Percentiles rank a stretch among this genome's conserved stretches.
phyloP scores from a whole-genome alignment of 2,113 vertebrate genomes.

The Pandion haliaetus region DNA sequence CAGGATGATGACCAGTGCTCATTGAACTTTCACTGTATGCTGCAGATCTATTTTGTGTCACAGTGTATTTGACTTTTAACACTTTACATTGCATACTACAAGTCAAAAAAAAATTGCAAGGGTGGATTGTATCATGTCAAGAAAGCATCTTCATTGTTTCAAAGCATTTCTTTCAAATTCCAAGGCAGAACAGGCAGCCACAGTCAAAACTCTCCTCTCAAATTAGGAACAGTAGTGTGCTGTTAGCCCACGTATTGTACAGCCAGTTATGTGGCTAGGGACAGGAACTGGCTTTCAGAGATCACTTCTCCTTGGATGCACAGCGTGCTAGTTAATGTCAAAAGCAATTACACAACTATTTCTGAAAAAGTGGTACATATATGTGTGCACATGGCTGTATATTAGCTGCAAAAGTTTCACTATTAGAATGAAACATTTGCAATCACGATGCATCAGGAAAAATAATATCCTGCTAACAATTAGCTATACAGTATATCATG shows the following conservation, averaged over 20 bases:
- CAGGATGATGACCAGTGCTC: background rate
- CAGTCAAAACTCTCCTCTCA: background rate
- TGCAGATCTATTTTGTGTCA: background rate
- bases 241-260: fast-evolving
- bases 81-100: background rate
- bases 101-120: background rate
- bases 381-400: background rate
- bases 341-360: background rate
- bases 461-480: background rate
- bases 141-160: background rate
- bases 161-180: background rate
- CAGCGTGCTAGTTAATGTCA: background rate
- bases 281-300: background rate
- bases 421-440: background rate
- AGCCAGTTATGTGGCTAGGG: background rate
- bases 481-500: background rate
- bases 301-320: background rate
- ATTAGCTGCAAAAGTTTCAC: background rate
- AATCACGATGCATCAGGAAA: background rate
- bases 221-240: background rate
- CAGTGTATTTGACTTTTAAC: background rate
- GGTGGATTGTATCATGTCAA: background rate
- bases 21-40: background rate
- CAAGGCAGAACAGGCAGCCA: background rate
- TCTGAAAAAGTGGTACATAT: background rate